Evolutionary conservation across 2,113 vertebrate genomes (phyloP).

Genomic region (Fukomys damarensis): DNA sequence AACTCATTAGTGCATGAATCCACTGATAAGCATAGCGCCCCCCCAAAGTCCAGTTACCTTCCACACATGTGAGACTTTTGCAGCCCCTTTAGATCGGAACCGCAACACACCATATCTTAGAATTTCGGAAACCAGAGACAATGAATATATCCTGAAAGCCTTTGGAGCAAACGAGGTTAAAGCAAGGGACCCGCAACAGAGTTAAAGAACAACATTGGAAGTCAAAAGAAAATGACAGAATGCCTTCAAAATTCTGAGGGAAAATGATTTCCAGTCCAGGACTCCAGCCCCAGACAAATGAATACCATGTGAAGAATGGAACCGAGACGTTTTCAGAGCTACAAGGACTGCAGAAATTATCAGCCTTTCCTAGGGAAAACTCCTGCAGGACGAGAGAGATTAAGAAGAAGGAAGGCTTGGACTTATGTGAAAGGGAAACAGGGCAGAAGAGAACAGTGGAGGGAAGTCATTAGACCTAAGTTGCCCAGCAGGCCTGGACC

Average conservation of each 20-base stretch:
- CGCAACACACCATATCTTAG: background rate
- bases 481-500: background rate
- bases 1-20: background rate
- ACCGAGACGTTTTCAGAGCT: background rate
- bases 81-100: background rate
- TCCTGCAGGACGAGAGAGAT: background rate
- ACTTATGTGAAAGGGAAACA: background rate
- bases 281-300: background rate
- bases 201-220: background rate
- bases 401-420: background rate
- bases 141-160: background rate
- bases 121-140: background rate
- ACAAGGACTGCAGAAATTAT: background rate
- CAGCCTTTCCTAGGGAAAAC: background rate
- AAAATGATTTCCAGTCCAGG: background rate
- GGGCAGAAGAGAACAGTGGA: background rate
- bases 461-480: background rate
- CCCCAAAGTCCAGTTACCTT: background rate
- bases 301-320: background rate
- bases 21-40: background rate
- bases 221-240: background rate
- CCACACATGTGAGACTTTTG: background rate
- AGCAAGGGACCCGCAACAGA: background rate
- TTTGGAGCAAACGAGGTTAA: background rate
- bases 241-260: background rate